These are phyloP conservation scores for Triops cancriformis DNA, from an alignment of 1,140 invertebrate genomes.

Conservation along the genomic window DNA sequence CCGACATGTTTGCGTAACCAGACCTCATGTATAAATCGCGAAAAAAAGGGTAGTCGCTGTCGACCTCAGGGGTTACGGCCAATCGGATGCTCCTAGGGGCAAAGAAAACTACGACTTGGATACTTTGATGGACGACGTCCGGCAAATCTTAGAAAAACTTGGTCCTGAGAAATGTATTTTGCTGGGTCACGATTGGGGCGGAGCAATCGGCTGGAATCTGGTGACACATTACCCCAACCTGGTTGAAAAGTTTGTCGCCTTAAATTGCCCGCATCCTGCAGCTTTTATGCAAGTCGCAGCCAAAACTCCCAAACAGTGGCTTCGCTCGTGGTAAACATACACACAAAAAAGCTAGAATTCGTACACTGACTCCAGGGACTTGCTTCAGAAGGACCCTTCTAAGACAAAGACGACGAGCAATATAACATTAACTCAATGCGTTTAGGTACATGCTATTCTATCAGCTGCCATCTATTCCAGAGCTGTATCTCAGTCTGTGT, in stretches of 20 bases:
- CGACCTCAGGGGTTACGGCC: constrained; percentile 71
- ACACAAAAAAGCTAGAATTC: background rate
- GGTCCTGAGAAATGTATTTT: constrained; percentile 49
- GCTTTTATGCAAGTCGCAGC: constrained; percentile 20
- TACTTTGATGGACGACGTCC: constrained; percentile 56
- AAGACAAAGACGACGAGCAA: background rate
- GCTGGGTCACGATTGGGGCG: constrained; percentile 75
- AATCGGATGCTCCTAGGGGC: constrained; percentile 66
- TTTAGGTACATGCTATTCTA: constrained; percentile 26
- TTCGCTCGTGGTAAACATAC: constrained; percentile 19
- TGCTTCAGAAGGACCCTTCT: background rate
- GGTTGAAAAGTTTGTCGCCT: constrained; percentile 59
- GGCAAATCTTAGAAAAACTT: constrained; percentile 55
- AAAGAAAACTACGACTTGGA: constrained; percentile 52
- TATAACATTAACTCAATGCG: background rate
- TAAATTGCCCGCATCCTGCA: constrained; percentile 64
- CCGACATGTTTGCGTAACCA: too few relatives aligned
- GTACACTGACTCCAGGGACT: background rate
- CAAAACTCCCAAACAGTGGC: constrained; percentile 5
- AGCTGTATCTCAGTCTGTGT: constrained; percentile 8
- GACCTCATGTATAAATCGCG: too few relatives aligned
- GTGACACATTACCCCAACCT: constrained; percentile 54
- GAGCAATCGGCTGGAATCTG: constrained; percentile 62
- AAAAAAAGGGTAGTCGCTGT: constrained; percentile 57
- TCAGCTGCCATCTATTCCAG: constrained; percentile 22